These are phyloP conservation scores for Lampris incognitus DNA, from an alignment of 2,113 vertebrate genomes.

Conservation along the genomic window DNA sequence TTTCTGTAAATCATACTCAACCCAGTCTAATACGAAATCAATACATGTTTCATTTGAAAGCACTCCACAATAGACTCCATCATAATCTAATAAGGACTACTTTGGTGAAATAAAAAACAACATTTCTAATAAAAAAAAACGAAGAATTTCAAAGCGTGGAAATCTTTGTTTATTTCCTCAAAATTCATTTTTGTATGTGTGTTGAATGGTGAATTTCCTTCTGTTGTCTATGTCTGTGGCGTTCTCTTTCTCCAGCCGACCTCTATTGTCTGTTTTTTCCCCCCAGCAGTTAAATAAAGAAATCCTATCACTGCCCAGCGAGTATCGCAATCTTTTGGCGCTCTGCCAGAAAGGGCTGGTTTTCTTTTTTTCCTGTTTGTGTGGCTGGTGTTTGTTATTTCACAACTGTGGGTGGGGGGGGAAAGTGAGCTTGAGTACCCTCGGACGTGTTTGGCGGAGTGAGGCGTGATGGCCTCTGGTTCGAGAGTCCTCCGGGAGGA, in stretches of 20 bases:
- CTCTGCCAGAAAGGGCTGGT: slow-evolving; percentile 46
- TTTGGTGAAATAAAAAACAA: neutral
- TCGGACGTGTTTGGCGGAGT: slow-evolving; percentile 63
- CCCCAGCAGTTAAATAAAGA: slow-evolving; percentile 23
- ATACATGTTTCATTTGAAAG: neutral
- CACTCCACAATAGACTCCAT: too few species aligned
- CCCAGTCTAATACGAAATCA: neutral
- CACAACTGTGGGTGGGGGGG: slow-evolving; percentile 55
- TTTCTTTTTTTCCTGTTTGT: slow-evolving; percentile 68
- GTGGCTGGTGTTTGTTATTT: slow-evolving; percentile 72
- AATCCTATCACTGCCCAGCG: slow-evolving; percentile 37
- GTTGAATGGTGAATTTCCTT: neutral
- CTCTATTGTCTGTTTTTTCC: slow-evolving; percentile 28
- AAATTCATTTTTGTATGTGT: neutral
- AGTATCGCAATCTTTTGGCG: slow-evolving; percentile 62
- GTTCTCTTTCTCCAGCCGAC: neutral
- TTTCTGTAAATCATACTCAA: neutral
- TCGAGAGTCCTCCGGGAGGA: slow-evolving; percentile 58
- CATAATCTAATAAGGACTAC: neutral
- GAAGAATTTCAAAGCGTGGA: too few species aligned
- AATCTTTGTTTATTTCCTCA: neutral
- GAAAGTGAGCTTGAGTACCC: slow-evolving; percentile 66
- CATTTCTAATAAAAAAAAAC: too few species aligned
- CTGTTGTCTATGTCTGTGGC: neutral
- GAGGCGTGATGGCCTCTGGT: slow-evolving; percentile 59